These are phyloP conservation scores for Chaetorhynchus papuensis DNA, from an alignment of 2,113 vertebrate species.

Conservation along the genomic window DNA sequence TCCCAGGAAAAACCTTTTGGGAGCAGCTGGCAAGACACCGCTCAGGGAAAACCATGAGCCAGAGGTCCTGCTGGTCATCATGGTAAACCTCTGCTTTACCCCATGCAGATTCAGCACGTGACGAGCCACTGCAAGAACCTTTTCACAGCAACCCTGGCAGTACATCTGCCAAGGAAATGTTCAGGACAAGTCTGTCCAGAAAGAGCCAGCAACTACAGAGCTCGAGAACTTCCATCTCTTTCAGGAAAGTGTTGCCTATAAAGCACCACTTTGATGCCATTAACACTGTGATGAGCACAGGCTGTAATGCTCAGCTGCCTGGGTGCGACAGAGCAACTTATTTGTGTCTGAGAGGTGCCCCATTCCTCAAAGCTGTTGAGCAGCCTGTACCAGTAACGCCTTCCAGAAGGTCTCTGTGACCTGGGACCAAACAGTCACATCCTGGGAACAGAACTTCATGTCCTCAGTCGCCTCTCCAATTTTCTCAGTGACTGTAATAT, in stretches of 20 bases:
- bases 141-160: background rate
- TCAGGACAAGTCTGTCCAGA: background rate
- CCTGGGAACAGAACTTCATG: background rate
- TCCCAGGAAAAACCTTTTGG: background rate
- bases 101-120: fast-evolving
- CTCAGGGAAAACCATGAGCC: background rate
- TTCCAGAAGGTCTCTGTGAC: background rate
- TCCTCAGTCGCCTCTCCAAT: fast-evolving
- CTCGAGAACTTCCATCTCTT: background rate
- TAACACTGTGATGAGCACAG: fast-evolving
- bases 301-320: background rate
- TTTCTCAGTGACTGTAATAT: background rate
- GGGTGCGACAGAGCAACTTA: background rate
- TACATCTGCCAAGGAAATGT: background rate
- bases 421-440: background rate
- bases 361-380: background rate
- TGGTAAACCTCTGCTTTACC: background rate
- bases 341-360: background rate
- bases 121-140: background rate
- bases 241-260: background rate
- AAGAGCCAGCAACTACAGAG: background rate
- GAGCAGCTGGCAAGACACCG: background rate
- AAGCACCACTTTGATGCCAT: background rate
- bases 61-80: background rate
- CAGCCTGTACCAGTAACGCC: background rate